Base-by-base conservation (phyloP, 1,140 invertebrate species). In the Achatina immaculata region DNA sequence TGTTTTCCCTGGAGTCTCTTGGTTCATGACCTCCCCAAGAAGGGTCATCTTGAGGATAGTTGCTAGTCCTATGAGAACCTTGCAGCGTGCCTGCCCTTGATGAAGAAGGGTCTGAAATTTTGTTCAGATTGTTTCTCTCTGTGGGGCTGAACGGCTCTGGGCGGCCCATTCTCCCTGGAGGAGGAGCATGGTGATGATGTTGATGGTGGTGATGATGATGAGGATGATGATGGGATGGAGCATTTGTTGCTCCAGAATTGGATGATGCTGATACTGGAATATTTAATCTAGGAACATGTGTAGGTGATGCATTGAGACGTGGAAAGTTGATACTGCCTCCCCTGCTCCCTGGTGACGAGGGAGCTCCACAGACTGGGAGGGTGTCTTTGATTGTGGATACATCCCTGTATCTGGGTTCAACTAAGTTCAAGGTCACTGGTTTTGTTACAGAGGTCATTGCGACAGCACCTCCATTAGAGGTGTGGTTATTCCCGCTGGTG, bases 121-220 rank as follows among this genome's bases (percentile, higher is more conserved):
- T 90, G 77, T 87, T 90, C 69, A 89, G 83, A 86, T 88, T 88
- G 77, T 88, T 90, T 69, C 88, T 85, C 83, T 90, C 89, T 77
- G 89, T 90, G 24, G 89, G 89, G 83, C 89, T 90, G 78, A 87
- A 89, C 1, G 89, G 89, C 79, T 90, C 89, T 24, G 89, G 88
- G 55, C 86, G 84, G 42, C 87, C 86, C 58, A 89, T 78, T 81
- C 88, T 83, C 19, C 89, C 89, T 62, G 87, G 86, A 24, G 86
- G 85, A 62, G 87, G 86, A 62, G 83, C 80, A 82, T 87, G 86
- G 72, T 84, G 85, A 16, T 82, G 81, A n/a, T n/a, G n/a, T n/a
- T n/a, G n/a, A 38, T 78, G 74, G 58, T 11, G 83, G 40, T n/a
- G n/a, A n/a, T n/a, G n/a, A n/a, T n/a, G n/a, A n/a, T n/a, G n/a